Conservation (phyloP, 2,797 vertebrate genomes). For the Argyrosomus regius region DNA sequence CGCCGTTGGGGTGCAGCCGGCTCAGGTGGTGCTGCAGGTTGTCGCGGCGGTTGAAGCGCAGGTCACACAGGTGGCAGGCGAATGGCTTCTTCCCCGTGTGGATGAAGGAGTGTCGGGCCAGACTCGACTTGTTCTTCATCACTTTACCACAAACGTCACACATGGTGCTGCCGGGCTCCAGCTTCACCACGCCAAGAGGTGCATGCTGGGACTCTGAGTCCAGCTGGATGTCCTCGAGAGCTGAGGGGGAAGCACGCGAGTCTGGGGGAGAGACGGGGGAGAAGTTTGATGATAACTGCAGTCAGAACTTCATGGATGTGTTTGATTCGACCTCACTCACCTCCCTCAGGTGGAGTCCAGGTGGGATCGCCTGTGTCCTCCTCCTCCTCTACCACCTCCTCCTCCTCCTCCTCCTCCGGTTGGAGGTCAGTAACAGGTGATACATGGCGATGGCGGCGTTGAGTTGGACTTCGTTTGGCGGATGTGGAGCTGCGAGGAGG, state of each 20-base stretch:
- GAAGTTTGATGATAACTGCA: no score
- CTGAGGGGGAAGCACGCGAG: not conserved
- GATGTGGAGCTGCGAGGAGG: not conserved
- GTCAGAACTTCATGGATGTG: no score
- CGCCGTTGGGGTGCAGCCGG: constrained; percentile 65
- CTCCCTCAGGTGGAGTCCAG: constrained; percentile 57
- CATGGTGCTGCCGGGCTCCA: constrained; percentile 61
- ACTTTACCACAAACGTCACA: constrained; percentile 78
- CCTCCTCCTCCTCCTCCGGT: not conserved
- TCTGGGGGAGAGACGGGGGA: no score
- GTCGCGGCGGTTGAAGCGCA: constrained; percentile 76
- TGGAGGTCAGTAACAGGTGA: not conserved
- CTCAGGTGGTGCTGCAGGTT: constrained; percentile 77
- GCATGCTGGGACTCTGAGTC: constrained; percentile 40
- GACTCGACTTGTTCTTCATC: constrained; percentile 78
- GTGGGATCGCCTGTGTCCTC: constrained; percentile 52
- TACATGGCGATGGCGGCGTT: rapidly evolving
- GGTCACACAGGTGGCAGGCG: constrained; percentile 69
- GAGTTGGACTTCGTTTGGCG: not conserved
- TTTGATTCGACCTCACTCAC: constrained; percentile 3
- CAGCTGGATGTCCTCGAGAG: not conserved
- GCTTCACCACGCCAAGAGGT: constrained; percentile 46
- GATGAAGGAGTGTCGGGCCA: constrained; percentile 76
- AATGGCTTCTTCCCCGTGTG: constrained; percentile 76
- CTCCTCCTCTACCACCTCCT: not conserved